phyloP scores from a whole-genome alignment of 2,888 invertebrate genomes.

The Gortyna flavago region DNA sequence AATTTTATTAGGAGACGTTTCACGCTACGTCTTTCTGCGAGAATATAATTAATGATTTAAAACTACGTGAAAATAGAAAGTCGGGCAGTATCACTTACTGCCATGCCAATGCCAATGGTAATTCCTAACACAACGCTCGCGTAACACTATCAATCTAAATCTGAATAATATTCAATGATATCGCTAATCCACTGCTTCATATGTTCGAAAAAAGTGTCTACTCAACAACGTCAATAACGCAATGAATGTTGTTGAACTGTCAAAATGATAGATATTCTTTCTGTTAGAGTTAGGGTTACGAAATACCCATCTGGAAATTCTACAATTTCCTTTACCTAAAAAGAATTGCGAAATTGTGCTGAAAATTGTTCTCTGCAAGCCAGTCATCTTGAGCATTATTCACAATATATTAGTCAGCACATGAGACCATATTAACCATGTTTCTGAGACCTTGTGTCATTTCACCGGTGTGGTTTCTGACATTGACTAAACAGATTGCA shows the following conservation, averaged over 20 bases:
- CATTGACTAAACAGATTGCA: constrained; percentile 27
- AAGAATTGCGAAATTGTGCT: constrained; percentile 16
- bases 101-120: neutral
- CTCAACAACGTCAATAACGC: neutral
- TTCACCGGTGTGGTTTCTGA: constrained; percentile 5
- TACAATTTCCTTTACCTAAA: neutral
- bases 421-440: constrained; percentile 16
- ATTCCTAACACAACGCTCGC: neutral
- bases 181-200: neutral
- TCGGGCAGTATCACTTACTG: neutral
- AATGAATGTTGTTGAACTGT: neutral
- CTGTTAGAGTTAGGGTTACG: too few relatives aligned
- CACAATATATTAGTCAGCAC: constrained; percentile 46
- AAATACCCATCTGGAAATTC: neutral
- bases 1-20: neutral
- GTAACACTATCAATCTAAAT: neutral
- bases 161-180: neutral
- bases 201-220: neutral
- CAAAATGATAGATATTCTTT: neutral
- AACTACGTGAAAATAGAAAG: neutral
- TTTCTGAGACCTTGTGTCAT: constrained; percentile 45
- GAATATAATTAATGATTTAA: neutral
- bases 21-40: neutral
- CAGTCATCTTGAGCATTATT: constrained; percentile 40
- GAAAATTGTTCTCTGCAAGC: neutral